These are phyloP conservation scores for Euthynnus affinis DNA, from an alignment of 2,797 vertebrate genomes.

Conservation along the genomic window DNA sequence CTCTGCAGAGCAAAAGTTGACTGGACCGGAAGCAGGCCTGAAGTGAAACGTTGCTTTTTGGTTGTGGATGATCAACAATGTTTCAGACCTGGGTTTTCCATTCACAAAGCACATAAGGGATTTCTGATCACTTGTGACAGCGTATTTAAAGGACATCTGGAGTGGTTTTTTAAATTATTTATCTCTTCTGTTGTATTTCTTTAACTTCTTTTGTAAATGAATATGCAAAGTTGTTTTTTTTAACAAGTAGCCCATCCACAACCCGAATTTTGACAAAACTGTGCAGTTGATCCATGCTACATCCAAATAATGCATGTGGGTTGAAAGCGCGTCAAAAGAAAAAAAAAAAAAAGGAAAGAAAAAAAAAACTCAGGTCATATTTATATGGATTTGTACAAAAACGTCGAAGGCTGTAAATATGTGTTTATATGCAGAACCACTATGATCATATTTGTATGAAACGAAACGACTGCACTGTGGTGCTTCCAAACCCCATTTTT, in stretches of 20 bases:
- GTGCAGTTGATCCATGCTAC: constrained; percentile 74
- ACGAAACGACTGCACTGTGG: constrained; percentile 79
- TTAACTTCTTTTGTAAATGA: constrained; percentile 78
- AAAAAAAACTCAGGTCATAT: constrained; percentile 88
- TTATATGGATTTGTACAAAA: constrained; percentile 90
- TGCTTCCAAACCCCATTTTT: constrained; percentile 78
- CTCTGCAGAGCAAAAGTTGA: constrained; percentile 69
- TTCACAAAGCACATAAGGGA: constrained; percentile 80
- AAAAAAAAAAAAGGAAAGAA: neutral
- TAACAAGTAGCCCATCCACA: constrained; percentile 68
- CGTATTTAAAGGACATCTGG: constrained; percentile 84
- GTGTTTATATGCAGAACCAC: constrained; percentile 89
- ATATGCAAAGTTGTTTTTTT: constrained; percentile 72
- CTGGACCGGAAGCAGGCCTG: constrained; percentile 61
- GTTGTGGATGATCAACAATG: constrained; percentile 62
- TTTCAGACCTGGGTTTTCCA: constrained; percentile 63
- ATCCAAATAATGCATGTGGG: constrained; percentile 70
- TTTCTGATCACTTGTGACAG: constrained; percentile 78
- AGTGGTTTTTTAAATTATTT: constrained; percentile 87
- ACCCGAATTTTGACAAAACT: constrained; percentile 67
- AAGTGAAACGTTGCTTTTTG: constrained; percentile 51
- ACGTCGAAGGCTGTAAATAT: constrained; percentile 89
- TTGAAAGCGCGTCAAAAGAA: constrained; percentile 63
- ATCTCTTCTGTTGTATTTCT: constrained; percentile 79
- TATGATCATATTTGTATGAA: constrained; percentile 83